phyloP scores from a whole-genome alignment of 2,888 invertebrate genomes.

The Eupithecia vulgata region DNA sequence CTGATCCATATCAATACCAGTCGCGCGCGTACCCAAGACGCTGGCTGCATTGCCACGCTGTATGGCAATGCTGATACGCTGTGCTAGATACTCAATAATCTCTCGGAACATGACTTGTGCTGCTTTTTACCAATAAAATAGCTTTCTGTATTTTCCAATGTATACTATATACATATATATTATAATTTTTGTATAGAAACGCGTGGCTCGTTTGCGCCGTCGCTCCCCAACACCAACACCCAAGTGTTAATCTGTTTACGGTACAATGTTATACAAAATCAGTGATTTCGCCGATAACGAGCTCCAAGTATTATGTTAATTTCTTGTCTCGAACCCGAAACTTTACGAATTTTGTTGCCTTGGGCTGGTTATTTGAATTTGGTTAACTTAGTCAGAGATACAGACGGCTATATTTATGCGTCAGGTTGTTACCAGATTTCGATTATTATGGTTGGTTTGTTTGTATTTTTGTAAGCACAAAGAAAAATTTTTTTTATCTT shows the following conservation, averaged over 20 bases:
- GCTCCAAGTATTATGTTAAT: constrained; percentile 6
- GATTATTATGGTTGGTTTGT: neutral
- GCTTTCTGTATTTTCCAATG: neutral
- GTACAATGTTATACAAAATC: constrained; percentile 3
- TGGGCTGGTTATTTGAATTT: neutral
- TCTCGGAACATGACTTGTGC: neutral
- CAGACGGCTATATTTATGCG: neutral
- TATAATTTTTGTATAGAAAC: neutral
- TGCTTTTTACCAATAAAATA: neutral
- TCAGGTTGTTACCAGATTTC: neutral
- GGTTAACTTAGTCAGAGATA: neutral
- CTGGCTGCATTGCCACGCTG: too few relatives aligned
- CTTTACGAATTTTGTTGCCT: constrained; percentile 6
- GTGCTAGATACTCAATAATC: too few relatives aligned
- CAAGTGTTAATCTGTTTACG: neutral
- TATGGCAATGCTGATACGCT: too few relatives aligned
- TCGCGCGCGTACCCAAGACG: too few relatives aligned
- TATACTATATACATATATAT: neutral
- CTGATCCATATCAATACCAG: too few relatives aligned
- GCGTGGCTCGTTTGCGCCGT: neutral
- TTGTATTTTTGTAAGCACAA: neutral
- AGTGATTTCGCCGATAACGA: constrained; percentile 6
- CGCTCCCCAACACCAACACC: neutral
- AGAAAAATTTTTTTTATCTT: neutral
- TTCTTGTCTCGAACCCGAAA: constrained; percentile 10